Conservation (phyloP, 1,140 invertebrate genomes). For the Leptinotarsa undecemlineata region DNA sequence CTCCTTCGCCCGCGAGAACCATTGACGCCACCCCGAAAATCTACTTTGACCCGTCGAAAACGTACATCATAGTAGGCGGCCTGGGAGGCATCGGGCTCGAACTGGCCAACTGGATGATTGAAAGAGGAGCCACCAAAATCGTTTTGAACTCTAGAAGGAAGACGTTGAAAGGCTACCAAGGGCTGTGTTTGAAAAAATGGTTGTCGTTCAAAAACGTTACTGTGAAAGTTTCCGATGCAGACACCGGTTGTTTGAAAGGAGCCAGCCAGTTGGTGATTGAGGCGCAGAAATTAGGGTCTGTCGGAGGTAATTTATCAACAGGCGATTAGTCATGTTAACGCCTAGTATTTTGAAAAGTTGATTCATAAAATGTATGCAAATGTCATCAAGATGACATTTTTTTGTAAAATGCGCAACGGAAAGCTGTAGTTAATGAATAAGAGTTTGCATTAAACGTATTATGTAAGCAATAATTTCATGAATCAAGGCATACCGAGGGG, state of each 20-base stretch:
- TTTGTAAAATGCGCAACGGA: too few relatives aligned
- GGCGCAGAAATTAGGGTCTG: constrained; percentile 70
- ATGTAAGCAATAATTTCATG: too few relatives aligned
- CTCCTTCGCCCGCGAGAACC: constrained; percentile 59
- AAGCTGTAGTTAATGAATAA: too few relatives aligned
- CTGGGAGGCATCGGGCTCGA: constrained; percentile 83
- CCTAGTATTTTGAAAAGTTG: too few relatives aligned
- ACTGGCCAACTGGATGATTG: constrained; percentile 74
- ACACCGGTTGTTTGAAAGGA: constrained; percentile 66
- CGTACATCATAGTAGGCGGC: constrained; percentile 66
- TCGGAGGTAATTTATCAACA: constrained; percentile 67
- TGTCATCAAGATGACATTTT: too few relatives aligned
- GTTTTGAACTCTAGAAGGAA: constrained; percentile 73
- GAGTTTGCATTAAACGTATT: too few relatives aligned
- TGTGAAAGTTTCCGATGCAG: constrained; percentile 71
- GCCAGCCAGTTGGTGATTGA: constrained; percentile 72
- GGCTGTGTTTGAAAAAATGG: constrained; percentile 56
- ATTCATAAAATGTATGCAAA: too few relatives aligned
- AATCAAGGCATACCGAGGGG: too few relatives aligned
- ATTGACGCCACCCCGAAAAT: constrained; percentile 55
- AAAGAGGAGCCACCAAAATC: constrained; percentile 69
- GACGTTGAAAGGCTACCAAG: constrained; percentile 72
- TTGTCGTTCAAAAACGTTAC: constrained; percentile 65
- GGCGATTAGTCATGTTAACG: too few relatives aligned
- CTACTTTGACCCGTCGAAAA: constrained; percentile 27